These are phyloP conservation scores for Rotaria sp. DNA, from an alignment of 2,888 invertebrate genomes.

Conservation along the genomic window DNA sequence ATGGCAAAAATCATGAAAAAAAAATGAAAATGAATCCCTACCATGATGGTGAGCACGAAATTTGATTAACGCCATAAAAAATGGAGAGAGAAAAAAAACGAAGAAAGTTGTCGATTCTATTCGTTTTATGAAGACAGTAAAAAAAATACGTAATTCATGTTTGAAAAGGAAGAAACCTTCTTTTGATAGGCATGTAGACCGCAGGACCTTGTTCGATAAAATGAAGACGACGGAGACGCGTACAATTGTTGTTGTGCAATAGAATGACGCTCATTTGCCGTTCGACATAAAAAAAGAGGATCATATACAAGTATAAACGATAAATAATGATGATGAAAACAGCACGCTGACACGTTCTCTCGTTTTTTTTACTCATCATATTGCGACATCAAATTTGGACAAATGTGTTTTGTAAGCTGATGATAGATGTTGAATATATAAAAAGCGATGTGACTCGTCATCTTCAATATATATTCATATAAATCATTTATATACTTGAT, in stretches of 20 bases:
- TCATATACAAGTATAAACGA: background rate
- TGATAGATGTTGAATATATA: background rate
- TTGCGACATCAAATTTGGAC: background rate
- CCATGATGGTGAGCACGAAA: background rate
- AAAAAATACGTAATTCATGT: background rate
- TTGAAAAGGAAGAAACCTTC: background rate
- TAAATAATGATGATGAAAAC: background rate
- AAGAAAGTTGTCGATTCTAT: background rate
- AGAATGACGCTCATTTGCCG: background rate
- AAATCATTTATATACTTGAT: background rate
- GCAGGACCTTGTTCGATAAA: background rate
- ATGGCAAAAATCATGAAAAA: background rate
- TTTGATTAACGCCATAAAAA: background rate
- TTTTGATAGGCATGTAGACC: background rate
- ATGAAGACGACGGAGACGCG: background rate
- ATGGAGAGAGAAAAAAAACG: background rate
- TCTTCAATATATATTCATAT: background rate
- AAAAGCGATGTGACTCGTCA: background rate
- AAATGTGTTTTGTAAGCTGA: background rate
- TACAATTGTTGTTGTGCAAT: background rate
- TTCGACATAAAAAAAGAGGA: background rate
- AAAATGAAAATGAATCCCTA: background rate
- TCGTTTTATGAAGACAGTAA: background rate
- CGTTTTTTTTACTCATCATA: background rate
- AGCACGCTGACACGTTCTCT: background rate